These are phyloP conservation scores for Idaea straminata DNA, from an alignment of 2,888 invertebrate genomes.

Conservation along the genomic window DNA sequence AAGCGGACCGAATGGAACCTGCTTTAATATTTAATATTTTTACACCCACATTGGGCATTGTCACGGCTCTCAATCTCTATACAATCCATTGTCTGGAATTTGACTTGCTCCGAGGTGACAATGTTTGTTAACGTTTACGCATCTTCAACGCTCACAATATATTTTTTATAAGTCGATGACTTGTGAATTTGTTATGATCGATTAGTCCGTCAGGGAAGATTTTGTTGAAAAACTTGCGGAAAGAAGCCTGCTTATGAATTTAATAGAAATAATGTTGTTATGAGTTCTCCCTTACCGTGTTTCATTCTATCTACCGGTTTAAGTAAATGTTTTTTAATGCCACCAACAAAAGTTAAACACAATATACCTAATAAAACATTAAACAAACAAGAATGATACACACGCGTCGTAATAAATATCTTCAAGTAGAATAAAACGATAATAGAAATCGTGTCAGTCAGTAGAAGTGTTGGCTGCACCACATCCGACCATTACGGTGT, in stretches of 20 bases:
- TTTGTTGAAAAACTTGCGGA: slow-evolving; percentile 50
- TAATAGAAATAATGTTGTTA: not conserved
- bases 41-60: slow-evolving; percentile 70
- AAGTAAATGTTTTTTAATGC: not conserved
- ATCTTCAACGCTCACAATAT: slow-evolving; percentile 66
- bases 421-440: slow-evolving; percentile 44
- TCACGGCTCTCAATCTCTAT: slow-evolving; percentile 59
- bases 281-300: too few relatives aligned
- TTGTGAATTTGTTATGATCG: slow-evolving; percentile 79
- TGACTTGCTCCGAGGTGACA: slow-evolving; percentile 72
- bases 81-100: slow-evolving; percentile 69
- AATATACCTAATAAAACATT: slow-evolving; percentile 14
- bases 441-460: slow-evolving; percentile 54
- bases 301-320: not conserved
- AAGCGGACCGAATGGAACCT: slow-evolving; percentile 56
- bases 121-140: slow-evolving; percentile 74
- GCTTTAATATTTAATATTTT: slow-evolving; percentile 74
- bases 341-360: not conserved
- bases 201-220: slow-evolving; percentile 54
- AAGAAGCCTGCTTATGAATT: slow-evolving; percentile 17
- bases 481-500: slow-evolving; percentile 42
- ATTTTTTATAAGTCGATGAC: slow-evolving; percentile 76
- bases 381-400: slow-evolving; percentile 18
- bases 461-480: slow-evolving; percentile 49
- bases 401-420: not conserved